These are phyloP conservation scores for Arrhopalites spinosus DNA, from an alignment of 2,888 invertebrate species.

Conservation along the genomic window DNA sequence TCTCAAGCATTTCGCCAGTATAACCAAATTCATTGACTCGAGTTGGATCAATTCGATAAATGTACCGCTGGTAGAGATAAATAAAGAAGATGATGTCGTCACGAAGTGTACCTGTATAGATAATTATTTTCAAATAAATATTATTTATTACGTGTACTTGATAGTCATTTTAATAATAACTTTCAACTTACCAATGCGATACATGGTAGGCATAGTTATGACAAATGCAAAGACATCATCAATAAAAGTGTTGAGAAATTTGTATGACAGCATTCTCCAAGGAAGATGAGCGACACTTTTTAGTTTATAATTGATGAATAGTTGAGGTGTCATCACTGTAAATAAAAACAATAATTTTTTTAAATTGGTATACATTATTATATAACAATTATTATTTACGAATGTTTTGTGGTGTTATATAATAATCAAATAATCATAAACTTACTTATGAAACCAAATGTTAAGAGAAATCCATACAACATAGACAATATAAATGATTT, in stretches of 20 bases:
- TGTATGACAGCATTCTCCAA: slow-evolving; percentile 99
- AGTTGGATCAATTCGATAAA: slow-evolving; percentile 94
- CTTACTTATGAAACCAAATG: slow-evolving; percentile 67
- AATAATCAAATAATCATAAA: too few relatives aligned
- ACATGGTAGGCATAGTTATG: slow-evolving; percentile 99
- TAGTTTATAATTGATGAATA: slow-evolving; percentile 99
- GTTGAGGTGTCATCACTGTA: slow-evolving; percentile 99
- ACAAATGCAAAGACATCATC: slow-evolving; percentile 99
- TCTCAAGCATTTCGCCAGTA: slow-evolving; percentile 64
- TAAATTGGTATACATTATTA: too few relatives aligned
- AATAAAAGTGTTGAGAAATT: slow-evolving; percentile 98
- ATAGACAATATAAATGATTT: slow-evolving; percentile 96
- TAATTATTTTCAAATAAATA: slow-evolving; percentile 43
- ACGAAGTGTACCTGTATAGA: slow-evolving; percentile 60
- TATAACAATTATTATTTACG: too few relatives aligned
- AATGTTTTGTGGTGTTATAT: too few relatives aligned
- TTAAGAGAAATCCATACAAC: slow-evolving; percentile 96
- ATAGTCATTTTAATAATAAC: background rate
- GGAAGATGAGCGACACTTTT: slow-evolving; percentile 99
- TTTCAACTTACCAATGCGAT: slow-evolving; percentile 73
- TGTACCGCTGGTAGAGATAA: slow-evolving; percentile 98
- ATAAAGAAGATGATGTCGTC: slow-evolving; percentile 95
- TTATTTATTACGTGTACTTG: too few relatives aligned
- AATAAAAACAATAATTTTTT: too few relatives aligned
- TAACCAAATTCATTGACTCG: slow-evolving; percentile 99